Conservation (phyloP, 2,797 vertebrate genomes). For the Helostoma temminkii region DNA sequence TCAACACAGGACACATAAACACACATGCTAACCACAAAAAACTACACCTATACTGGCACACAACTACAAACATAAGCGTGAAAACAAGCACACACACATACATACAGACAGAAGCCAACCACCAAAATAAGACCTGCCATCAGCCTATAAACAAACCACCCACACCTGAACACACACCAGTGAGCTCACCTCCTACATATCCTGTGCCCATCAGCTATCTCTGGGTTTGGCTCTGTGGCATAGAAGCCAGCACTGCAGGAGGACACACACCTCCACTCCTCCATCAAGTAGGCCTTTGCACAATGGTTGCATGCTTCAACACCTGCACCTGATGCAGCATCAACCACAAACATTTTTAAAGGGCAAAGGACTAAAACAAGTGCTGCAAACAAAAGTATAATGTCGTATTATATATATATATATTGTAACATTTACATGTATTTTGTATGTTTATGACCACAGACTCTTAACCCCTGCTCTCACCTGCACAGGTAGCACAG, state of each 20-base stretch:
- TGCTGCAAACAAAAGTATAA: not conserved
- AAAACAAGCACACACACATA: constrained; percentile 35
- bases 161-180: constrained; percentile 78
- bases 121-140: constrained; percentile 69
- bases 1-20: constrained; percentile 36
- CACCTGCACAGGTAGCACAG: constrained; percentile 95
- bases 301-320: constrained; percentile 89
- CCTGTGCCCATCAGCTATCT: constrained; percentile 83
- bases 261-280: constrained; percentile 92
- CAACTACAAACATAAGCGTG: constrained; percentile 36
- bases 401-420: too few relatives aligned
- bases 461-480: constrained; percentile 20
- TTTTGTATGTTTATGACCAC: constrained; percentile 1
- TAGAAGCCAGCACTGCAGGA: constrained; percentile 91
- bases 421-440: not conserved
- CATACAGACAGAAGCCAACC: constrained; percentile 50
- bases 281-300: constrained; percentile 89
- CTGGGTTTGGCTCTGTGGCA: constrained; percentile 80
- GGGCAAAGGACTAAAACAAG: not conserved
- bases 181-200: constrained; percentile 92
- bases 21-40: constrained; percentile 14
- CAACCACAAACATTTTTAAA: constrained; percentile 4
- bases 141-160: constrained; percentile 79
- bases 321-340: constrained; percentile 85
- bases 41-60: constrained; percentile 19